phyloP scores from a whole-genome alignment of 1,140 invertebrate species.

The Prorops nasuta region DNA sequence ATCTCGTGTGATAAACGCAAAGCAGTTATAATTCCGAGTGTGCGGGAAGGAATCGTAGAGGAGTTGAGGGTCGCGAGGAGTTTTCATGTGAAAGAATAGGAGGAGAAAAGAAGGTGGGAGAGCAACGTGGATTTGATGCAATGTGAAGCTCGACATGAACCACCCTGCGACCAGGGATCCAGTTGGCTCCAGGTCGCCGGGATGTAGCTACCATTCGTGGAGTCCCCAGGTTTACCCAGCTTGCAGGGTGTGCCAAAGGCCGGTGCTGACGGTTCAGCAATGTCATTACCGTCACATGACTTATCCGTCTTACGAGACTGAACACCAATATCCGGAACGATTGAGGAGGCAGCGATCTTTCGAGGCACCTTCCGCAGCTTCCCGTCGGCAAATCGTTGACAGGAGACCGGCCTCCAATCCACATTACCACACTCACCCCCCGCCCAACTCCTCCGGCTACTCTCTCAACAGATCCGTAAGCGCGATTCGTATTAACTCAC shows the following conservation, averaged over 20 bases:
- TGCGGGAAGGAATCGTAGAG: too few species aligned
- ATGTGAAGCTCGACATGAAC: conserved; percentile 55
- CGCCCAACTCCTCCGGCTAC: conserved; percentile 31
- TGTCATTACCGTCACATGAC: conserved; percentile 25
- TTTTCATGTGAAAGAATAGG: too few species aligned
- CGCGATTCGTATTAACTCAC: conserved; percentile 39
- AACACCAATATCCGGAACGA: conserved; percentile 4
- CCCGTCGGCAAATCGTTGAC: conserved; percentile 14
- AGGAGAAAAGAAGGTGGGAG: conserved; percentile 6
- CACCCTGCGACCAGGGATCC: conserved; percentile 53
- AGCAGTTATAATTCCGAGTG: too few species aligned
- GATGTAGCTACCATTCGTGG: conserved; percentile 53
- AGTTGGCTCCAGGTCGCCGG: conserved; percentile 53
- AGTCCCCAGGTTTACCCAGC: conserved; percentile 44
- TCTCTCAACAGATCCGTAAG: conserved; percentile 39
- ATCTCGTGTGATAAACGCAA: too few species aligned
- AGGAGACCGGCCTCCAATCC: conserved; percentile 34
- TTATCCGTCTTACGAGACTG: conserved; percentile 18
- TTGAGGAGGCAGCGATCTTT: conserved; percentile 19
- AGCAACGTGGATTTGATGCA: conserved; percentile 26
- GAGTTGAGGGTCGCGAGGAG: too few species aligned
- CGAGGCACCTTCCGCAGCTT: conserved; percentile 22
- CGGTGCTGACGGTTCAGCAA: conserved; percentile 41
- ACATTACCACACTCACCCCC: conserved; percentile 44
- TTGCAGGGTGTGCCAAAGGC: conserved; percentile 45